These are phyloP conservation scores for Zelostemma sp. DNA, from an alignment of 1,140 invertebrate genomes.

Conservation along the genomic window DNA sequence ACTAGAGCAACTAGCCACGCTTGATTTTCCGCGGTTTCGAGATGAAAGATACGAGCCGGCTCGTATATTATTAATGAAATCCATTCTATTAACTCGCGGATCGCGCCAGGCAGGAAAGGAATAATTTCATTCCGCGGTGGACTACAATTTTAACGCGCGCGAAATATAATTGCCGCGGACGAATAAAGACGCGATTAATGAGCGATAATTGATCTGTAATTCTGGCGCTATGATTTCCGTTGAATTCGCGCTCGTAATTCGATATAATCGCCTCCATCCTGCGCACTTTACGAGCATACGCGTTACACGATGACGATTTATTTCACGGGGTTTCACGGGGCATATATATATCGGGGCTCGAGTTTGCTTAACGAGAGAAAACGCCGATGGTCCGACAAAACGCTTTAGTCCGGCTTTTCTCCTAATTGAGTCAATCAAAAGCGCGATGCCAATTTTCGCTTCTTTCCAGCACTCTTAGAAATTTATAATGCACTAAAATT, in stretches of 20 bases:
- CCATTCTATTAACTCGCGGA: constrained; percentile 6
- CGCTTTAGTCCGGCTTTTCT: too few species aligned
- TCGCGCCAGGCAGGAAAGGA: too few species aligned
- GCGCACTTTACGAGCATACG: not conserved
- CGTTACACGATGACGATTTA: constrained; percentile 13
- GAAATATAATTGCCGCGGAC: not conserved
- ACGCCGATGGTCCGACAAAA: too few species aligned
- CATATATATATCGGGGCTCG: too few species aligned
- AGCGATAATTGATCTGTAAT: constrained; percentile 4
- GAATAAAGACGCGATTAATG: not conserved
- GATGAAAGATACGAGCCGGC: constrained; percentile 26
- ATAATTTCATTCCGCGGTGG: too few species aligned
- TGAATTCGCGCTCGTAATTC: constrained; percentile 1
- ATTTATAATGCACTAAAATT: too few species aligned
- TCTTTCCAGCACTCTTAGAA: too few species aligned
- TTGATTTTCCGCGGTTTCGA: constrained; percentile 40
- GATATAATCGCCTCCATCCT: not conserved
- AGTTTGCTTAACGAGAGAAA: too few species aligned
- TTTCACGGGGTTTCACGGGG: not conserved
- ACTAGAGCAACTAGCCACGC: constrained; percentile 59
- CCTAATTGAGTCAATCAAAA: too few species aligned
- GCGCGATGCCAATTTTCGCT: too few species aligned
- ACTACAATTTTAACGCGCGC: too few species aligned
- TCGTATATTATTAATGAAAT: constrained; percentile 20
- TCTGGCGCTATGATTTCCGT: constrained; percentile 16